Percentiles rank a stretch among this genome's conserved stretches.
These are phyloP conservation scores for Crematogaster levior DNA, from an alignment of 2,888 invertebrate genomes.

Conservation along the genomic window DNA sequence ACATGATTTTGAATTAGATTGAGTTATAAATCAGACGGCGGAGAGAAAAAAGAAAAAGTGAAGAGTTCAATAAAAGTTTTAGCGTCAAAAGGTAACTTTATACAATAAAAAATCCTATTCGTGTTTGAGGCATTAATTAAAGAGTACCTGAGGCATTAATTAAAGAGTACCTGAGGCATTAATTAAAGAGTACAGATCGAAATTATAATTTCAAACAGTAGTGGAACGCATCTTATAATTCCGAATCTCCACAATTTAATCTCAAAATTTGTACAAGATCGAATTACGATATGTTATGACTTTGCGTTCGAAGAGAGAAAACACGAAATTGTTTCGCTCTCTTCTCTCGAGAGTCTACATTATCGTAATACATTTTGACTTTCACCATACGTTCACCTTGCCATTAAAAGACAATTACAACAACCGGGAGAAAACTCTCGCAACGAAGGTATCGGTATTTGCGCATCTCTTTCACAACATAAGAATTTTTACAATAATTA, in stretches of 20 bases:
- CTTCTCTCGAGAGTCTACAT: neutral
- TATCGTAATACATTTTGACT: neutral
- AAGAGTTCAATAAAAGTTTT: too few species aligned
- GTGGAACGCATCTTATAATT: neutral
- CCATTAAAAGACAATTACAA: conserved; percentile 20
- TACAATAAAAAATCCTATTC: too few species aligned
- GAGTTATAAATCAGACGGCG: too few species aligned
- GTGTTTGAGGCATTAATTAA: too few species aligned
- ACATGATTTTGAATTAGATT: too few species aligned
- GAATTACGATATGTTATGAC: neutral
- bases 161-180: too few species aligned
- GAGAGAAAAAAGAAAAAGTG: too few species aligned
- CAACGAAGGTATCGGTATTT: neutral
- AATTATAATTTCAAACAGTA: too few species aligned
- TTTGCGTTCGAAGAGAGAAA: neutral
- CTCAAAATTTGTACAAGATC: neutral
- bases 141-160: too few species aligned
- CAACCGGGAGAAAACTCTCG: conserved; percentile 12
- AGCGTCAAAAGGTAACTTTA: too few species aligned
- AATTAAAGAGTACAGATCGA: too few species aligned
- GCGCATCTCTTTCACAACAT: neutral
- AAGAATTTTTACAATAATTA: neutral
- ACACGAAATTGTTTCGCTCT: conserved; percentile 7
- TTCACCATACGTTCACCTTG: conserved; percentile 13
- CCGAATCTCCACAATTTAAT: neutral